Conservation (phyloP, 2,113 vertebrate genomes). For the Phylloscopus trochiloides region DNA sequence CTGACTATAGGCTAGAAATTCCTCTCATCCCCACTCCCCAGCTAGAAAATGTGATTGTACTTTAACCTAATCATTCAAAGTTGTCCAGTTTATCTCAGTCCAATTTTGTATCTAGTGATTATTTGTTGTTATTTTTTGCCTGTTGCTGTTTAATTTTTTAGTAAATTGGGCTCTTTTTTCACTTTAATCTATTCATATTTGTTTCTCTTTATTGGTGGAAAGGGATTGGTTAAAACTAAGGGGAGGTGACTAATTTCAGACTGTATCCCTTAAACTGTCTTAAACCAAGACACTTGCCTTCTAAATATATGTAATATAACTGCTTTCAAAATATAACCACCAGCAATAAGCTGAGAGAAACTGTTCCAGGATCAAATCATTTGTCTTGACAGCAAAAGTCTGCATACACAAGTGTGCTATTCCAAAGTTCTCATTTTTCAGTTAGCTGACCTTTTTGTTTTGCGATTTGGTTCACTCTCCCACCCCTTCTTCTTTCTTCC, state of each 20-base stretch:
- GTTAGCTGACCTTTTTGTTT: not conserved
- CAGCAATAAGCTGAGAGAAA: not conserved
- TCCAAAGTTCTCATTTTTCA: not conserved
- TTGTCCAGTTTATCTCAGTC: not conserved
- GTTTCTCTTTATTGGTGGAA: not conserved
- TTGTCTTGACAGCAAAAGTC: not conserved
- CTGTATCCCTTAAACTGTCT: not conserved
- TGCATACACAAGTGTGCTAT: accelerated
- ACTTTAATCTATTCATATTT: not conserved
- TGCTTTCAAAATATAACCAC: not conserved
- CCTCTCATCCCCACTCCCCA: not conserved
- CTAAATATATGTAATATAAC: not conserved
- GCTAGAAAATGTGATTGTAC: not conserved
- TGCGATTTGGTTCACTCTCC: not conserved
- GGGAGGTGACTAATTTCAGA: not conserved
- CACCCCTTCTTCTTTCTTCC: not conserved
- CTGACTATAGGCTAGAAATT: not conserved
- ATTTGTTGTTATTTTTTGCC: not conserved
- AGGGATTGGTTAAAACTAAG: not conserved
- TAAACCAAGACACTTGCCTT: not conserved
- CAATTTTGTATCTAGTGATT: not conserved
- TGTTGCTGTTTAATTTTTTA: not conserved
- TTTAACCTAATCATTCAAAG: not conserved
- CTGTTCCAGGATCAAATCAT: not conserved
- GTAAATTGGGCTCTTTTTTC: not conserved